Base-by-base conservation (phyloP, 1,140 invertebrate genomes). In the Eupeodes corollae region DNA sequence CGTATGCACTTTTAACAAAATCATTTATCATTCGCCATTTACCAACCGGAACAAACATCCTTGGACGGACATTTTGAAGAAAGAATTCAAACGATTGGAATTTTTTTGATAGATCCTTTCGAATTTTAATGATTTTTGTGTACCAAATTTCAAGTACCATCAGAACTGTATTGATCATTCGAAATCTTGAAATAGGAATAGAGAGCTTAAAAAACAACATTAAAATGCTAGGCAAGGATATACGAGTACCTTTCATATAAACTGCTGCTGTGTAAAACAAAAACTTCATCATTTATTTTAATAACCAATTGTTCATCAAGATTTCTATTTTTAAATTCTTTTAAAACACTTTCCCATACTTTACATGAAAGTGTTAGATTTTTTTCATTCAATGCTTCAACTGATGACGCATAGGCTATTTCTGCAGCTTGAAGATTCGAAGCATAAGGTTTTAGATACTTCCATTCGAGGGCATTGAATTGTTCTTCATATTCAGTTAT, bases 1-100 rank as follows among this genome's bases (percentile, higher is more conserved):
- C 68, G 18, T 79, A 75, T 2, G 82, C 79, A 44, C 56, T 51
- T 41, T 73, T 62, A 14, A 84, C 71, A 16, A 84, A 66, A 10
- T 67, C 47, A 0, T 32, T 39, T 2, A 59, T 42, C 0, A 57
- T 46, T 30, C 39, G 39, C 50, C 50, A 52, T 33, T 48, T 45
- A 1, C 42, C 38, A 1, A 38, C 19, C 18, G 33, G 42, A 12
- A 42, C 45, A n/a, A 45, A 26, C 33, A 35, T 33, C 1, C 44
- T n/a, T n/a, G 42, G 13, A 1, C 19, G 30, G 6, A 52, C 44
- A 15, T 47, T 44, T 14, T 47, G 40, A 19, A 41, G 49, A 11
- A 47, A 52, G 26, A 47, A 52, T 18, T 45, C 45, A 6, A 66
- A 37, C 38, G 46, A 65, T 54, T 31, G 58, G 55, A 0, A 2